phyloP scores from a whole-genome alignment of 2,888 invertebrate genomes.

The Coenonympha arcania region DNA sequence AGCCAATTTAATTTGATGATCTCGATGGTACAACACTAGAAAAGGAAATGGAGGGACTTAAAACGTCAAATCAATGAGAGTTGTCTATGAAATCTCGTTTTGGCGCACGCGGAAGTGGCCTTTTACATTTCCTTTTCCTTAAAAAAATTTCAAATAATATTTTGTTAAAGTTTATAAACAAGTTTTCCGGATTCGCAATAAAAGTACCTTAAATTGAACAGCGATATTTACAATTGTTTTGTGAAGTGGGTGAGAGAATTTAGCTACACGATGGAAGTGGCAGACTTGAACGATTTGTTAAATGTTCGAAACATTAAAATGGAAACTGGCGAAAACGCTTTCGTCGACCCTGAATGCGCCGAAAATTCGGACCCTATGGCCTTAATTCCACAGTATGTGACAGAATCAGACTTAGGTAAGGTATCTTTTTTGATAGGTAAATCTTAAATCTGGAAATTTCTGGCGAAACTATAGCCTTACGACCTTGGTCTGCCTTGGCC shows the following conservation, averaged over 20 bases:
- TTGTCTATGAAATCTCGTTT: slow-evolving; percentile 39
- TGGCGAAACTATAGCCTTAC: background rate
- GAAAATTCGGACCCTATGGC: slow-evolving; percentile 52
- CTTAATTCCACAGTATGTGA: slow-evolving; percentile 65
- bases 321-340: slow-evolving; percentile 53
- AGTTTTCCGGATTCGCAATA: slow-evolving; percentile 6
- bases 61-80: too few relatives aligned
- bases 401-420: slow-evolving; percentile 66
- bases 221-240: slow-evolving; percentile 1
- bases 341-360: slow-evolving; percentile 40
- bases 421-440: background rate
- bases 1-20: too few relatives aligned
- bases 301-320: slow-evolving; percentile 62
- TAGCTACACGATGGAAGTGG: slow-evolving; percentile 53
- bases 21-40: slow-evolving; percentile 2
- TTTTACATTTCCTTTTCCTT: slow-evolving; percentile 54
- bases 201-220: background rate
- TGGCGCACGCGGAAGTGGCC: slow-evolving; percentile 67
- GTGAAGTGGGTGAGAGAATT: background rate
- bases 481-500: background rate
- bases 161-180: slow-evolving; percentile 21
- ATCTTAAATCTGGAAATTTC: background rate
- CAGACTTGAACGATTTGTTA: slow-evolving; percentile 60
- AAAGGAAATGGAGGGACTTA: background rate
- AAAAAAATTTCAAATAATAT: slow-evolving; percentile 55